Conservation (phyloP, 1,140 invertebrate genomes). For the Augochlora pura region DNA sequence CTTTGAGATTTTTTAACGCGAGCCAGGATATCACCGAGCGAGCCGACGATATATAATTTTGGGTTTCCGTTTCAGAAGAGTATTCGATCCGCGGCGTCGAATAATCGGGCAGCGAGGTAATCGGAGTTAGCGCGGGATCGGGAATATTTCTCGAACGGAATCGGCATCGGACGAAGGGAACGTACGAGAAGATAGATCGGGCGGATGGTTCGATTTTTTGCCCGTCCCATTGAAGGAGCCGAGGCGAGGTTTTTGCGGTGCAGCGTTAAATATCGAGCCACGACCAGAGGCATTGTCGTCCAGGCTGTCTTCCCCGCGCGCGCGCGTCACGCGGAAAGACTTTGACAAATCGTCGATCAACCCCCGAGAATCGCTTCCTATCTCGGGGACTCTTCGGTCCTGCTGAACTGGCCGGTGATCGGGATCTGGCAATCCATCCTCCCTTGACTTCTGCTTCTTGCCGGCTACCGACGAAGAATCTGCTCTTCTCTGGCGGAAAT, state of each 20-base stretch:
- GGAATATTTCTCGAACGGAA: too few species aligned
- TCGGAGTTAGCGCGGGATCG: too few species aligned
- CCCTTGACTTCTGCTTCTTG: slow-evolving; percentile 5
- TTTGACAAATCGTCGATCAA: slow-evolving; percentile 74
- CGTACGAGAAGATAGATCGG: not conserved
- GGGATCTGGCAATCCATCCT: slow-evolving; percentile 39
- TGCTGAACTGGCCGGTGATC: slow-evolving; percentile 54
- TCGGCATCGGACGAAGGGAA: too few species aligned
- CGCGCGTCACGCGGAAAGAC: slow-evolving; percentile 54
- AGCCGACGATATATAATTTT: too few species aligned
- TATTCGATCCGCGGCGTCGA: too few species aligned
- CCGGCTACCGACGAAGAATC: slow-evolving; percentile 27
- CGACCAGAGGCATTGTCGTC: slow-evolving; percentile 33
- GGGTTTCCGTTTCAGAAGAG: too few species aligned
- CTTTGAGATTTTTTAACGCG: too few species aligned
- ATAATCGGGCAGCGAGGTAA: too few species aligned
- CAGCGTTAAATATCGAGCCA: slow-evolving; percentile 38
- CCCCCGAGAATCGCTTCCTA: slow-evolving; percentile 54
- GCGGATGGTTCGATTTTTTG: slow-evolving; percentile 36
- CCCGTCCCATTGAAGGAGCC: not conserved
- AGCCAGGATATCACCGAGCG: too few species aligned
- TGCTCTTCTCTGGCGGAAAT: slow-evolving; percentile 5
- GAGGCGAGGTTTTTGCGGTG: slow-evolving; percentile 35
- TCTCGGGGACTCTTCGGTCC: slow-evolving; percentile 53
- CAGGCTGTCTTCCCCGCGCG: slow-evolving; percentile 40